These are phyloP conservation scores for Sarcophilus harrisii DNA, from an alignment of 2,797 vertebrate species.

Conservation along the genomic window DNA sequence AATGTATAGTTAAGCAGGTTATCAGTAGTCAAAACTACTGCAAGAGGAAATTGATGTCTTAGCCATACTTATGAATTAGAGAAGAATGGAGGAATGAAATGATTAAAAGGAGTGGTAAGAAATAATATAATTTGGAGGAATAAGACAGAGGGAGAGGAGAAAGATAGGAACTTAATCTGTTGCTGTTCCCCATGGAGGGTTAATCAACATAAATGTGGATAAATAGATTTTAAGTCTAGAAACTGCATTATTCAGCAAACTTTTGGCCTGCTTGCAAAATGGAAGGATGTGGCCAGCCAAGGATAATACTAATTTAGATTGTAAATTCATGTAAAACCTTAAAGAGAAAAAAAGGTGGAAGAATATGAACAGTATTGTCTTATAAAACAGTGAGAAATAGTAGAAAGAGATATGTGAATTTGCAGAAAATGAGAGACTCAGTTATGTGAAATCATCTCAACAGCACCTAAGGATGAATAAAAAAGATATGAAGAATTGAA, in stretches of 20 bases:
- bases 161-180: background rate
- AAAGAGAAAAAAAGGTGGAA: background rate
- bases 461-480: background rate
- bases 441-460: background rate
- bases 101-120: background rate
- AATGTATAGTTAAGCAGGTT: background rate
- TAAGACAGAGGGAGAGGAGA: background rate
- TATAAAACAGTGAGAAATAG: background rate
- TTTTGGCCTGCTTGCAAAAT: background rate
- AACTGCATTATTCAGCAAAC: background rate
- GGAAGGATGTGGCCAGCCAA: background rate
- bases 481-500: background rate
- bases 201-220: background rate
- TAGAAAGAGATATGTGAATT: background rate
- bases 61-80: background rate
- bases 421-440: background rate
- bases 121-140: background rate
- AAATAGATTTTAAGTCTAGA: background rate
- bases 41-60: background rate
- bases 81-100: background rate
- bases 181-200: background rate
- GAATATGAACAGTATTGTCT: background rate
- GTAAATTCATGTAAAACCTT: background rate
- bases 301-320: background rate
- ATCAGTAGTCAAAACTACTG: background rate